Conservation (phyloP, 2,113 vertebrate species). For the Chaenocephalus aceratus region DNA sequence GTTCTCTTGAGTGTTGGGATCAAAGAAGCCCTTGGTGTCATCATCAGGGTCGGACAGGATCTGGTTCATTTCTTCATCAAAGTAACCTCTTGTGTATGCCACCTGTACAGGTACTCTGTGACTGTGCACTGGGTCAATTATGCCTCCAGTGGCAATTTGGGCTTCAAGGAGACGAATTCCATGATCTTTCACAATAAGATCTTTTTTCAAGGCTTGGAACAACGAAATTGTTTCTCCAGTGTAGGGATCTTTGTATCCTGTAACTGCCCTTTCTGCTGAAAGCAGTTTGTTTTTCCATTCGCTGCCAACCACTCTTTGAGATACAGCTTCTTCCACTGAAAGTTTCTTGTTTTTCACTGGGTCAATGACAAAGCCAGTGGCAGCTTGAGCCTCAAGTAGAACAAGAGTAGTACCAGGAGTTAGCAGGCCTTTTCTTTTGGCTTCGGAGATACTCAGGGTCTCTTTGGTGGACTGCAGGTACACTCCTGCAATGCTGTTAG, state of each 20-base stretch:
- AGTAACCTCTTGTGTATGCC: slow-evolving; percentile 87
- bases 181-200: slow-evolving; percentile 78
- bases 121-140: slow-evolving; percentile 75
- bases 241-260: slow-evolving; percentile 87
- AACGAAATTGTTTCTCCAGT: slow-evolving; percentile 86
- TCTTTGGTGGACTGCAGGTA: slow-evolving; percentile 81
- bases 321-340: slow-evolving; percentile 83
- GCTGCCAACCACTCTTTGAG: slow-evolving; percentile 72
- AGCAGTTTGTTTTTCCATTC: slow-evolving; percentile 80
- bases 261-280: slow-evolving; percentile 78
- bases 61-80: slow-evolving; percentile 86
- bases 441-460: slow-evolving; percentile 85
- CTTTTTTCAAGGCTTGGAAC: slow-evolving; percentile 84
- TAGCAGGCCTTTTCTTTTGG: slow-evolving; percentile 82
- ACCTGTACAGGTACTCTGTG: slow-evolving; percentile 82
- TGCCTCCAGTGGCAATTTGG: slow-evolving; percentile 77
- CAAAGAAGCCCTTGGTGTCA: slow-evolving; percentile 80
- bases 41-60: slow-evolving; percentile 71
- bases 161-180: slow-evolving; percentile 77
- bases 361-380: slow-evolving; percentile 89
- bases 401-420: slow-evolving; percentile 88
- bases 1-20: slow-evolving; percentile 85
- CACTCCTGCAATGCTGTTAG: slow-evolving; percentile 83
- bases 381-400: slow-evolving; percentile 90
- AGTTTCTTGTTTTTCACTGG: slow-evolving; percentile 81